phyloP scores from a whole-genome alignment of 2,113 vertebrate species.

The Catharus minimus region DNA sequence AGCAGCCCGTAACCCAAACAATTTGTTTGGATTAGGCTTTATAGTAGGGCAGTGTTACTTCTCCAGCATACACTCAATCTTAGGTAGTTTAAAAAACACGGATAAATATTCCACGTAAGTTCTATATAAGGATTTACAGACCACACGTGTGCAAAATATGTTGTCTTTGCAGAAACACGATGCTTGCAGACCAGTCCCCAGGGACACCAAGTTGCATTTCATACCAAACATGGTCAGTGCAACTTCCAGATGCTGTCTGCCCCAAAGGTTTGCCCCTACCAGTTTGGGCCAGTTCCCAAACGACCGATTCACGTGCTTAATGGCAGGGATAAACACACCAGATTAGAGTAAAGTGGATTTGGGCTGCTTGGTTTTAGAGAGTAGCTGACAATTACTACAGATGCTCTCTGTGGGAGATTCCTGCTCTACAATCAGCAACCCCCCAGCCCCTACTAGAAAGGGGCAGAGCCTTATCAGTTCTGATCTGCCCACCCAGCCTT shows the following conservation, averaged over 20 bases:
- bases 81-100: not conserved
- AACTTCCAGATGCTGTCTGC: conserved; percentile 45
- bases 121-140: not conserved
- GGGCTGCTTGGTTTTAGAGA: not conserved
- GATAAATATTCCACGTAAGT: not conserved
- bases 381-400: not conserved
- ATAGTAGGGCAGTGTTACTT: not conserved
- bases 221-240: conserved; percentile 59
- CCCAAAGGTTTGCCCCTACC: conserved; percentile 39
- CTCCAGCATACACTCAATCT: not conserved
- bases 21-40: conserved; percentile 40
- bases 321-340: conserved; percentile 10
- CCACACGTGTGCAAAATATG: not conserved
- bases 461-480: not conserved
- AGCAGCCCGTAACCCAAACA: conserved; percentile 29
- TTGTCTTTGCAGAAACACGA: conserved; percentile 36
- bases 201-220: conserved; percentile 13
- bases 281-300: conserved; percentile 35
- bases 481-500: not conserved
- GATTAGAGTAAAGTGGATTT: conserved; percentile 43
- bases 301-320: not conserved
- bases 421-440: not conserved
- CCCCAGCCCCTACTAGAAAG: not conserved
- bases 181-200: conserved; percentile 15
- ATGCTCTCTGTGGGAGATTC: not conserved